phyloP scores from a whole-genome alignment of 2,888 invertebrate genomes.

The Dryocosmus kuriphilus region DNA sequence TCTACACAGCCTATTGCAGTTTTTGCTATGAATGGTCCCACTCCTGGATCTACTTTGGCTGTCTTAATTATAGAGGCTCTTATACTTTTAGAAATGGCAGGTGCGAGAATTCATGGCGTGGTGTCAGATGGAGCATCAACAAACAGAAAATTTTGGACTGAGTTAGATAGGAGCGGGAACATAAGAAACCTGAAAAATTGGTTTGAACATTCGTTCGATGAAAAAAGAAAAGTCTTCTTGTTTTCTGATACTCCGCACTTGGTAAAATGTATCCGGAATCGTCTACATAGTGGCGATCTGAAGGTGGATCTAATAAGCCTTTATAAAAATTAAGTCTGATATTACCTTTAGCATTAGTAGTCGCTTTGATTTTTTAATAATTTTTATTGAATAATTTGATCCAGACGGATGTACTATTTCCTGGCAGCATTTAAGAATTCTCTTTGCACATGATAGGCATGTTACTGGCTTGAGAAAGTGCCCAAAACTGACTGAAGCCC shows the following conservation, averaged over 20 bases:
- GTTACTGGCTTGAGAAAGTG: too few species aligned
- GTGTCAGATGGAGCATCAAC: slow-evolving; percentile 56
- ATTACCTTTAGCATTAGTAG: too few species aligned
- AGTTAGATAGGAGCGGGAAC: slow-evolving; percentile 42
- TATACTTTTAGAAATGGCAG: slow-evolving; percentile 48
- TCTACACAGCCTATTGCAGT: slow-evolving; percentile 56
- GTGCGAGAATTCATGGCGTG: slow-evolving; percentile 53
- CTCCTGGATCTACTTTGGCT: slow-evolving; percentile 45
- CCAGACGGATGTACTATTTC: slow-evolving; percentile 1
- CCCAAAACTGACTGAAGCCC: slow-evolving; percentile 1
- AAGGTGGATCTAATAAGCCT: too few species aligned
- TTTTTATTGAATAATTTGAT: neutral
- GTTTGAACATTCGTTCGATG: too few species aligned
- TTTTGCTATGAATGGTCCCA: slow-evolving; percentile 53
- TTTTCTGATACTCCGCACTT: too few species aligned
- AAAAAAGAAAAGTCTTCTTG: slow-evolving; percentile 48
- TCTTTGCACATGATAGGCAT: too few species aligned
- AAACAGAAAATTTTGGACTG: too few species aligned
- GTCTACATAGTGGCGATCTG: slow-evolving; percentile 5
- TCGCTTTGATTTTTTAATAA: too few species aligned
- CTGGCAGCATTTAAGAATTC: slow-evolving; percentile 29
- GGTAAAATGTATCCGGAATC: slow-evolving; percentile 58
- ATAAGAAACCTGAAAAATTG: slow-evolving; percentile 30
- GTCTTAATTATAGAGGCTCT: slow-evolving; percentile 48
- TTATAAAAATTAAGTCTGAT: too few species aligned